Conservation (phyloP, 2,797 vertebrate genomes). For the Petrocephalus sullivani region DNA sequence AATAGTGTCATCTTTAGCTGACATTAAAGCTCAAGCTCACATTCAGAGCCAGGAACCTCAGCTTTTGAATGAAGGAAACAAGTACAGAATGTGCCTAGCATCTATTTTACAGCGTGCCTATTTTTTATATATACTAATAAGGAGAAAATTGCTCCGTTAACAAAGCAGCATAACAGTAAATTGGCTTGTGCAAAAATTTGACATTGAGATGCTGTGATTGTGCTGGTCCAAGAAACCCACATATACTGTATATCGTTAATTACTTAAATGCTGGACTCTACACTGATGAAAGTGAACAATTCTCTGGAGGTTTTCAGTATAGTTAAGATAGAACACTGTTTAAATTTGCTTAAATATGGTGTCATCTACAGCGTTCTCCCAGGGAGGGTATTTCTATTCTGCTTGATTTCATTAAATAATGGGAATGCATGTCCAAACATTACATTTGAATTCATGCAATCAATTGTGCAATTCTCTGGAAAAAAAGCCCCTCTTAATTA, state of each 20-base stretch:
- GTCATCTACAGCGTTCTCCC: not conserved
- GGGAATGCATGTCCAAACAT: not conserved
- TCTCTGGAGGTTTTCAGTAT: not conserved
- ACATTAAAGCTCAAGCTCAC: not conserved
- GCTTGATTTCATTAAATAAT: not conserved
- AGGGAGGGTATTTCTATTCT: not conserved
- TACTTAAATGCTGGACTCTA: slow-evolving; percentile 17
- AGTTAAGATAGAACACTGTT: not conserved
- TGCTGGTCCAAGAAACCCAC: not conserved
- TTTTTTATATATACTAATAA: not conserved
- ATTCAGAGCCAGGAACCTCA: not conserved
- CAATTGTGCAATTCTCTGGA: not conserved
- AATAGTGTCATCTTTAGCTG: not conserved
- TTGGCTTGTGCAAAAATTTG: not conserved
- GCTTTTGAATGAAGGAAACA: not conserved
- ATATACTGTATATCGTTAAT: not conserved
- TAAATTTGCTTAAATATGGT: not conserved
- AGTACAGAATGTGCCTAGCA: not conserved
- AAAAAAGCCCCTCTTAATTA: slow-evolving; percentile 10
- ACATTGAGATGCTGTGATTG: not conserved
- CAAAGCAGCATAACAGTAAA: not conserved
- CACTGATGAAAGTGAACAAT: slow-evolving; percentile 21
- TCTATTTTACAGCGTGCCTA: not conserved
- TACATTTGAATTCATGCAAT: not conserved
- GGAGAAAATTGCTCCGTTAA: not conserved